Conservation (phyloP, 2,888 invertebrate genomes). For the Meteorus cinctellus region DNA sequence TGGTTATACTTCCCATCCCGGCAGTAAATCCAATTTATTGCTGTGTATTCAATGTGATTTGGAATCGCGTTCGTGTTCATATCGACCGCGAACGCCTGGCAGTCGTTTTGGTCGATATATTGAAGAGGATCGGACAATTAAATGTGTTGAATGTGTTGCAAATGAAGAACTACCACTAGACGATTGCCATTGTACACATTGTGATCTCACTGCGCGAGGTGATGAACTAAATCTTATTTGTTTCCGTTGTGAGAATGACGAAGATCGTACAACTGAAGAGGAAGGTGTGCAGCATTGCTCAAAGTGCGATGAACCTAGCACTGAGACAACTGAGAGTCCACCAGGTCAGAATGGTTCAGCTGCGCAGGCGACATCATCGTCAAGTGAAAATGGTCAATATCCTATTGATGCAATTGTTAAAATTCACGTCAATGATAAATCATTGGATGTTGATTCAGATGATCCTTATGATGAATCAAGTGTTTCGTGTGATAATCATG, state of each 20-base stretch:
- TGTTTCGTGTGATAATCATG: slow-evolving; percentile 51
- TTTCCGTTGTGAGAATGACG: slow-evolving; percentile 65
- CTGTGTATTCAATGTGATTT: slow-evolving; percentile 70
- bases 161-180: slow-evolving; percentile 10
- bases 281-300: slow-evolving; percentile 53
- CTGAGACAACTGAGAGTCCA: slow-evolving; percentile 47
- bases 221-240: slow-evolving; percentile 68
- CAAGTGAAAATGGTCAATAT: slow-evolving; percentile 61
- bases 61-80: slow-evolving; percentile 63
- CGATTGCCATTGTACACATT: slow-evolving; percentile 56
- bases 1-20: slow-evolving; percentile 67
- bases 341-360: slow-evolving; percentile 45
- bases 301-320: slow-evolving; percentile 60
- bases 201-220: slow-evolving; percentile 61
- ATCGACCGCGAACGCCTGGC: slow-evolving; percentile 63
- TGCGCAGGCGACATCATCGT: slow-evolving; percentile 54
- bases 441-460: slow-evolving; percentile 64
- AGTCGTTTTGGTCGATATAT: slow-evolving; percentile 62
- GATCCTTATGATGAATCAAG: slow-evolving; percentile 59
- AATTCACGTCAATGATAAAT: slow-evolving; percentile 64
- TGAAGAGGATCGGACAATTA: slow-evolving; percentile 52
- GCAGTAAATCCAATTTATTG: slow-evolving; percentile 70
- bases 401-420: slow-evolving; percentile 65
- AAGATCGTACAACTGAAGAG: slow-evolving; percentile 52
- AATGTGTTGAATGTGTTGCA: slow-evolving; percentile 52